Conservation (phyloP, 2,888 invertebrate species). For the Salticus scenicus region DNA sequence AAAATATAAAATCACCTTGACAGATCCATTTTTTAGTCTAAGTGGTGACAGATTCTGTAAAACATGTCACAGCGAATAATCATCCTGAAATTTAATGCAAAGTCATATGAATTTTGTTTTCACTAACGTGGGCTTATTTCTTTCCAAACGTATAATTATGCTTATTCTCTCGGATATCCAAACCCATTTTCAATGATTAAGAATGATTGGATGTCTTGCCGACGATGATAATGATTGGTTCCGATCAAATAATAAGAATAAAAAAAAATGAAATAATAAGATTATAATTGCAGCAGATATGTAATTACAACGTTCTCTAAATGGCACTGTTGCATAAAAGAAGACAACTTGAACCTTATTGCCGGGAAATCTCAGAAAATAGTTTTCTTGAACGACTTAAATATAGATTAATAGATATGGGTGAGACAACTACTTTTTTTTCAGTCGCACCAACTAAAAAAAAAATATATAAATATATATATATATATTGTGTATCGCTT, state of each 20-base stretch:
- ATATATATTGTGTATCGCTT: no score
- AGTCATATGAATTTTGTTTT: no score
- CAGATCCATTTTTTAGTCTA: no score
- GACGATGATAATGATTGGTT: not conserved
- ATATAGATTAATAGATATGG: no score
- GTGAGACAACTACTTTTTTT: no score
- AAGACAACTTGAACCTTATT: not conserved
- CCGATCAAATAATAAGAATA: not conserved
- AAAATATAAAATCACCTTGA: no score
- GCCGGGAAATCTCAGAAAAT: not conserved
- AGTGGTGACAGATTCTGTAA: no score
- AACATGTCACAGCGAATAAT: no score
- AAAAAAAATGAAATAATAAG: not conserved
- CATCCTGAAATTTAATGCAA: no score
- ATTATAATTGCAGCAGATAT: not conserved
- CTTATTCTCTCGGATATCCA: not conserved
- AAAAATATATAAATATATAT: no score
- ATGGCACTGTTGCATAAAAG: not conserved
- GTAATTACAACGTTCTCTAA: not conserved
- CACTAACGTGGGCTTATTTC: no score
- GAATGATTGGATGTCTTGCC: not conserved
- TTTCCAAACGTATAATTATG: not conserved
- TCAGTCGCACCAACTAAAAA: no score
- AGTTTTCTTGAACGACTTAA: not conserved
- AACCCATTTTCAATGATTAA: not conserved